Base-by-base conservation (phyloP, 2,888 invertebrate species). In the Cheilosia urbana region DNA sequence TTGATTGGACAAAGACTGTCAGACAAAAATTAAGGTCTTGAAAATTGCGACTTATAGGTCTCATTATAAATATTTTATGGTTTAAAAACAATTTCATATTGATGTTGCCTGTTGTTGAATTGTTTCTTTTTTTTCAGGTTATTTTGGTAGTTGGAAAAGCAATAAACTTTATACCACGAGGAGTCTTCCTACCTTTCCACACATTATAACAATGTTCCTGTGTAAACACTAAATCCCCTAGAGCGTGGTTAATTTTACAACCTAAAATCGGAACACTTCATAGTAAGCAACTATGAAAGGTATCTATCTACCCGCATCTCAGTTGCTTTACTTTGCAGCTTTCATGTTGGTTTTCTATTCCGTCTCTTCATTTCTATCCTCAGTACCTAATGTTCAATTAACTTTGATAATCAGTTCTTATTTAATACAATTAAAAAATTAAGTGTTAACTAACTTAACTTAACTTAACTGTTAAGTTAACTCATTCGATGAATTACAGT, bases 241-340 rank as follows among this genome's bases (percentile, higher is more conserved):
- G 79, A 84, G 79, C 83, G 69, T 79, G 63, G 69, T 84, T 40
- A 53, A 47, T 73, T 83, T 63, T 78, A 78, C 66, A 51, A 60
- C 7, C 37, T 47, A 21, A 2, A 63, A 58, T 76, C 55, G 75
- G 57, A 65, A 57, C 65, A 55, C 34, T 66, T 42, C 45, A 19
- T 75, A 42, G 37, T 27, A 9, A 24, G 37, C 37, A 15, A 47
- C 34, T 42, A 11, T 40, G 42, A 30, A 40, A 17, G 42, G 62
- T 69, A 42, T 42, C n/a, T 69, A 42, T 42, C n/a, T 63, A 9
- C 27, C 13, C 37, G 37, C 11, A 27, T 55, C 37, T 49, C 27
- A 13, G 9, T 11, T 34, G 19, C 1, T 53, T 63, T 55, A 49
- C 30, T 75, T 42, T 49, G 21, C 17, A 37, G 40, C 45, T 72